These are phyloP conservation scores for Cyanocitta stelleri DNA, from an alignment of 2,113 vertebrate species.

Conservation along the genomic window DNA sequence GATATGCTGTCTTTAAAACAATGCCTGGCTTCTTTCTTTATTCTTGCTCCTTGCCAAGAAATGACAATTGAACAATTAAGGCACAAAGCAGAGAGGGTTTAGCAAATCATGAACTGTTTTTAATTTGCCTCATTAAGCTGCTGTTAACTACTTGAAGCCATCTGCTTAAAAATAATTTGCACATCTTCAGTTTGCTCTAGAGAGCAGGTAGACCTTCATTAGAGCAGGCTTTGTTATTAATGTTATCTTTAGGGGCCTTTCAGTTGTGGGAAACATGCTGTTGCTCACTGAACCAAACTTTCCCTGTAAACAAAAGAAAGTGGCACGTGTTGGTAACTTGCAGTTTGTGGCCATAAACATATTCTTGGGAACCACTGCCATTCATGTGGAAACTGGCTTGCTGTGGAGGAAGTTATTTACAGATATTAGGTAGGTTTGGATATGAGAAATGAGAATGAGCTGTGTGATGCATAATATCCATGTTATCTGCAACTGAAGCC, in stretches of 20 bases:
- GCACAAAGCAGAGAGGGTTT: neutral
- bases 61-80: conserved; percentile 14
- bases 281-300: neutral
- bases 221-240: conserved; percentile 15
- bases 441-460: neutral
- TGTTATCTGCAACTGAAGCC: neutral
- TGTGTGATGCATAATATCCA: neutral
- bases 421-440: neutral
- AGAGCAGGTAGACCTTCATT: conserved; percentile 40
- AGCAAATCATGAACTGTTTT: conserved; percentile 32
- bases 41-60: neutral
- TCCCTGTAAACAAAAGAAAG: neutral
- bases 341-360: neutral
- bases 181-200: neutral
- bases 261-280: neutral
- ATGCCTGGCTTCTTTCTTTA: neutral
- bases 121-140: conserved; percentile 43
- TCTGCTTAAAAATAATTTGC: conserved; percentile 52
- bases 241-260: neutral
- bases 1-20: neutral
- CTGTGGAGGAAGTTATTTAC: neutral
- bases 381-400: neutral
- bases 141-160: conserved; percentile 39
- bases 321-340: neutral
- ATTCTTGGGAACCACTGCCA: neutral